Base-by-base conservation (phyloP, 1,140 invertebrate genomes). In the Nilaparvata lugens region DNA sequence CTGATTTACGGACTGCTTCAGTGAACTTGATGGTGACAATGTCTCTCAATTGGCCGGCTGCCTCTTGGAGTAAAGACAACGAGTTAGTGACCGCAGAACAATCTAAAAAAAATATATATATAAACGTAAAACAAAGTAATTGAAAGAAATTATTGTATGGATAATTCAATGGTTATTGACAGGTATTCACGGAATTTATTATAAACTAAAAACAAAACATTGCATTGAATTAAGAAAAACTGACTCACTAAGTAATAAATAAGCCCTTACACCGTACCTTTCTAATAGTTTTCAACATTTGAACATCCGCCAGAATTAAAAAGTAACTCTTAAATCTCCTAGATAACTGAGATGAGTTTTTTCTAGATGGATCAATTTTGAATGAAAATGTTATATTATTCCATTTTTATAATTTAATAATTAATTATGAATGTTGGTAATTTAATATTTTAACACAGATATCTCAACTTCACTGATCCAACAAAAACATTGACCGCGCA, bases 1-100 rank as follows among this genome's bases (percentile, higher is more conserved):
- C 95, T 70, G 93, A 88, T 51, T 83, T 83, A 58, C 85, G 83
- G 0, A 97, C 87, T 24, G 97, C 93, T 68, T 97, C 92, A 70
- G 97, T 91, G 73, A 99, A 95, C 67, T 89, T 88, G 42, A 79
- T 80, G 21, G 83, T 83, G 1, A 96, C 83, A 53, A 95, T 83
- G 25, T 77, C 74, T 64, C 83, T 81, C 3, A 95, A 72, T 64
- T 90, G 84, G 45, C 79, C 74, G 40, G 93, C 89, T 5, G 95
- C 95, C 71, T 90, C 84, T 69, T 93, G 88, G 28, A 99, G 78
- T 19, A 92, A 86, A 52, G 80, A 74, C n/a, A 95, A 83, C 3
- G 90, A 89, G 64, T 82, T 86, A 40, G 87, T 83, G 19, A 91
- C 78, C 65, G 80, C 85, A 23, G 81, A 84, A 25, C 83, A 78